A percentile compares a stretch with the other conserved stretches of the same genome.
These are phyloP conservation scores for Ephydatia muelleri DNA, from an alignment of 37 sponge, comb jelly and placozoan species.

Conservation along the genomic window DNA sequence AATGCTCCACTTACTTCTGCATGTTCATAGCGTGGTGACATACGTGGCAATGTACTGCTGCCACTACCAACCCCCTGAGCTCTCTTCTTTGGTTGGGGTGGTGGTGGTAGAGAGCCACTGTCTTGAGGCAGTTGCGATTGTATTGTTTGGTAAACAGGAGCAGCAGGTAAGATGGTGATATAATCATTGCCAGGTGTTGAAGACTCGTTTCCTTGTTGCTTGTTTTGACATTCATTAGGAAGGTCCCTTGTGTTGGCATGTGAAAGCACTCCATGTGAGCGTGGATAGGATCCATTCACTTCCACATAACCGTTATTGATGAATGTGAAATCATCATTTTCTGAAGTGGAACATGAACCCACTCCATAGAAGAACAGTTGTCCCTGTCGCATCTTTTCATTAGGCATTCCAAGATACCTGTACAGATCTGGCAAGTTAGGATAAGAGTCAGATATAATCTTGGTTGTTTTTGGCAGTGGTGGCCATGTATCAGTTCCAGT, in stretches of 20 bases:
- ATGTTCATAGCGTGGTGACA: background rate
- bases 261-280: background rate
- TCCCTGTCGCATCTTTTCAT: background rate
- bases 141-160: background rate
- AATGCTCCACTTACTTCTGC: too few relatives aligned
- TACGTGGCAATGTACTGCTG: background rate
- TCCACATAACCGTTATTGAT: background rate
- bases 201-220: background rate
- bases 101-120: background rate
- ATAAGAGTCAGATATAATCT: background rate
- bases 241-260: background rate
- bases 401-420: background rate
- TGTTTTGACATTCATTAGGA: background rate
- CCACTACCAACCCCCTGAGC: background rate
- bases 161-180: background rate
- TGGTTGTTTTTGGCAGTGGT: background rate
- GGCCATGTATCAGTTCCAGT: background rate
- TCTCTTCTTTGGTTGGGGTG: background rate
- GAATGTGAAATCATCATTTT: background rate
- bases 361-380: background rate
- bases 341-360: background rate
- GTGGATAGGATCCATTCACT: background rate
- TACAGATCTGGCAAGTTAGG: background rate
- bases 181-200: background rate
- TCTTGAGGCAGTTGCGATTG: background rate